Evolutionary conservation across 2,113 vertebrate species (phyloP).

Genomic region (Hyla sarda): DNA sequence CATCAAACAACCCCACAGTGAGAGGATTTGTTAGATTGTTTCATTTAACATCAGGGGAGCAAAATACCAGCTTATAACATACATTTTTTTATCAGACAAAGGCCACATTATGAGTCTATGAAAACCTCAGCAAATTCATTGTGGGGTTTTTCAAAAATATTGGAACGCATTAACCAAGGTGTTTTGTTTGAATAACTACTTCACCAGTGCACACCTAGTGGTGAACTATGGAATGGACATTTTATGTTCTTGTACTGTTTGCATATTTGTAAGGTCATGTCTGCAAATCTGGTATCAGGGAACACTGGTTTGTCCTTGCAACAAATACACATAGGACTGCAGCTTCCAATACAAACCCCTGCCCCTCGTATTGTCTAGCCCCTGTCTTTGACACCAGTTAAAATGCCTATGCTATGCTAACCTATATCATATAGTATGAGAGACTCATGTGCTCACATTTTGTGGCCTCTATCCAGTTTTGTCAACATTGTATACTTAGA

Average conservation of each 20-base stretch:
- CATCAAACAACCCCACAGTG: conserved; percentile 39
- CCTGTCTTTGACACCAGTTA: no score
- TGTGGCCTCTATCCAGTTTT: neutral
- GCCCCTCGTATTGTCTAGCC: no score
- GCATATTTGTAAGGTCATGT: neutral
- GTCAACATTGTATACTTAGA: neutral
- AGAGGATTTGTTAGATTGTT: conserved; percentile 27
- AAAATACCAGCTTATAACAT: conserved; percentile 33
- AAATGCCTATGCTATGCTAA: neutral
- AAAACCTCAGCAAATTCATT: neutral
- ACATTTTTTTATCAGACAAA: conserved; percentile 39
- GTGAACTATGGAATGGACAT: neutral
- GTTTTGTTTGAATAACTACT: neutral
- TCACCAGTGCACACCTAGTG: neutral
- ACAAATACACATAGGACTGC: no score
- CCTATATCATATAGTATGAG: neutral
- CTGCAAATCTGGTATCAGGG: no score
- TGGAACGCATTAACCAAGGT: neutral
- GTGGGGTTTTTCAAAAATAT: conserved; percentile 10
- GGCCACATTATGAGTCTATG: conserved; percentile 10
- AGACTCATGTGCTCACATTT: neutral
- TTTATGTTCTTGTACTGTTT: neutral
- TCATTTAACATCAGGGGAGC: conserved; percentile 19
- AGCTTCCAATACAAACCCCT: no score
- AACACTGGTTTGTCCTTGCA: no score